These are phyloP conservation scores for Festucalex cinctus DNA, from an alignment of 2,113 vertebrate genomes.

Conservation along the genomic window DNA sequence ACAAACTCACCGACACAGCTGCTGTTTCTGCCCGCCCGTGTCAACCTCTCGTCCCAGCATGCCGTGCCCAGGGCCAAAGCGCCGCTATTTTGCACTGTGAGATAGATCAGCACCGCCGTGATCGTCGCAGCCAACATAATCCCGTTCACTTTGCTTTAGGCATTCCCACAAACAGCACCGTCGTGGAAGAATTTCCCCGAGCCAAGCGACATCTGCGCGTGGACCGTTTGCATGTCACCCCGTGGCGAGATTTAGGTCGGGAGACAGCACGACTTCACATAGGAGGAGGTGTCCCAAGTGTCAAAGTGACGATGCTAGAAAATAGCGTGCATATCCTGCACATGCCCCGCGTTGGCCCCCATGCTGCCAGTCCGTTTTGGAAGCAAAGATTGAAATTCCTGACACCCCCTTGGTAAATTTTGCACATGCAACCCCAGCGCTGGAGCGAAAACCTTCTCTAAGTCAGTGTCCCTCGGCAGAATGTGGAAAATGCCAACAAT, in stretches of 20 bases:
- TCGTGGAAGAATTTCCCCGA: constrained; percentile 44
- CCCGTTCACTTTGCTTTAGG: constrained; percentile 60
- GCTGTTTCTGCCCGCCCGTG: constrained; percentile 53
- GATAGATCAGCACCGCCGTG: constrained; percentile 65
- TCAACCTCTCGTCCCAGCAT: constrained; percentile 63
- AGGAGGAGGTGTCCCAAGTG: constrained; percentile 11
- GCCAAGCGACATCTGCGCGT: constrained; percentile 28
- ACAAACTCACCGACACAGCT: constrained; percentile 79
- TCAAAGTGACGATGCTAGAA: constrained; percentile 11
- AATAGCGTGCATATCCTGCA: constrained; percentile 26
- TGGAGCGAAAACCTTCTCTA: constrained; percentile 36
- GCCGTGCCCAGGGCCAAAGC: constrained; percentile 28
- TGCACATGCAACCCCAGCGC: constrained; percentile 70
- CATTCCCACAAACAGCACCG: constrained; percentile 52
- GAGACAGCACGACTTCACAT: constrained; percentile 28
- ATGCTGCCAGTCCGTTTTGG: constrained; percentile 70
- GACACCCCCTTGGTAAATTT: constrained; percentile 82
- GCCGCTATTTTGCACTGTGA: constrained; percentile 50
- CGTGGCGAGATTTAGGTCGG: not conserved
- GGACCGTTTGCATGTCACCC: constrained; percentile 59
- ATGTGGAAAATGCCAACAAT: constrained; percentile 57
- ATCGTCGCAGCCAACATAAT: constrained; percentile 76
- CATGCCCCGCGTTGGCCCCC: constrained; percentile 39
- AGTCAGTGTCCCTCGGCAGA: constrained; percentile 42
- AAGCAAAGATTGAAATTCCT: constrained; percentile 93